Evolutionary conservation across 1,140 invertebrate species (phyloP), one percentile per base, ranked within the genome.

Genomic region (Agraylea sexmaculata): DNA sequence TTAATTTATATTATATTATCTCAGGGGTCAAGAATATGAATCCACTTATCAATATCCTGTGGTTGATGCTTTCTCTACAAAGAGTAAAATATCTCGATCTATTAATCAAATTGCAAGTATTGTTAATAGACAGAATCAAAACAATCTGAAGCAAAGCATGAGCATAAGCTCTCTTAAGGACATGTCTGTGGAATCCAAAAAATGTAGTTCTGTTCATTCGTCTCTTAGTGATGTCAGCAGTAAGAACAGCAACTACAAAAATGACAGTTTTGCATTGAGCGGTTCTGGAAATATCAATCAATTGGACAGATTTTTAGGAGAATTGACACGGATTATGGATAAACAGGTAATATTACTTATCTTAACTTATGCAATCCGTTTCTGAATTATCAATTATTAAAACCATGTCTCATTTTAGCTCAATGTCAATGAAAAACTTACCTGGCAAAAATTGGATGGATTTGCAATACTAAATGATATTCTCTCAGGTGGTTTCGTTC

Each of bases 261-360:
- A 52, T 32, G 62, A 62, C 42, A 51, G 50, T 19, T 50, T 52
- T 16, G 37, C 46, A 6, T 52, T 55, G 18, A 42, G 32, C 2
- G 31, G 40, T 15, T 62, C 69, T 15, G 75, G 77, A 43, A 67
- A 73, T 46, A 52, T 80, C 1, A 73, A 73, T 50, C 76, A 80
- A 52, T 54, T 82, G 7, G 71, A 71, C 28, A 77, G 75, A 51
- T 62, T 77, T 40, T 55, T 80, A 0, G 72, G 73, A 18, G 79
- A 82, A 56, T 62, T 81, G 16, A 57, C 60, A 11, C 60, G 77
- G 33, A 69, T 74, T 20, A 65, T 80, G 27, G 68, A 72, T 42
- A 74, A 75, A 64, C 64, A 66, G 61, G 69, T 70, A 51, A 53
- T n/a, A n/a, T n/a, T n/a, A n/a, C n/a, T n/a, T n/a, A n/a, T n/a